Base-by-base conservation (phyloP, 1,140 invertebrate genomes). In the Chelonus insularis region DNA sequence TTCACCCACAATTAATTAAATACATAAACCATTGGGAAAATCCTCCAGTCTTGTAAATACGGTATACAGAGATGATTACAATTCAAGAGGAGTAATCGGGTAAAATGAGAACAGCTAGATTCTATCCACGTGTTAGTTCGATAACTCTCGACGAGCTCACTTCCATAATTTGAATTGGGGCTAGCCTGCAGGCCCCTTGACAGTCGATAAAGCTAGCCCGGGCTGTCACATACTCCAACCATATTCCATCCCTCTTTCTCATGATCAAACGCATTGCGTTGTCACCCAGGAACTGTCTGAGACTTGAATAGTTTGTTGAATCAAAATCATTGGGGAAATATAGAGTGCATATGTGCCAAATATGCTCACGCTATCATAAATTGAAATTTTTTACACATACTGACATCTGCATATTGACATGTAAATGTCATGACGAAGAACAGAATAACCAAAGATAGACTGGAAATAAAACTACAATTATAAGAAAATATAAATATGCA, bases 281-380 rank as follows among this genome's bases (percentile, higher is more conserved):
- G 20, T 29, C 18, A 21, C 20, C 47, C 7, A 50, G 8, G 11
- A 50, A 50, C 47, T 50, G 21, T 50, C 47, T 50, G 21, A 50
- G 47, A 45, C 43, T 45, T 14, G 36, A 39, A 3, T 9, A 45
- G 41, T 18, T 11, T 58, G 18, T 43, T 11, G 29, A 58, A 58
- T 59, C 59, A 50, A 55, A 47, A 57, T 56, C 66, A 68, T 63
- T 65, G 57, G 66, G 66, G 66, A 68, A 68, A 68, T 68, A 66
- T 54, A 32, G 47, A 36, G 32, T 25, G 18, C 16, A 12, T 41
- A 8, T 12, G 37, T 12, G 8, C 12, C 14, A 12, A 4, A 41
- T 41, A 41, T 12, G 4, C 4, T 4, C 4, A 34, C 37, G 8
- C 8, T 41, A 41, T 14, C 8, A 23, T 23, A 37, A n/a, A n/a